Evolutionary conservation across 2,888 invertebrate genomes (phyloP).

Genomic region (Tetragonula carbonaria): DNA sequence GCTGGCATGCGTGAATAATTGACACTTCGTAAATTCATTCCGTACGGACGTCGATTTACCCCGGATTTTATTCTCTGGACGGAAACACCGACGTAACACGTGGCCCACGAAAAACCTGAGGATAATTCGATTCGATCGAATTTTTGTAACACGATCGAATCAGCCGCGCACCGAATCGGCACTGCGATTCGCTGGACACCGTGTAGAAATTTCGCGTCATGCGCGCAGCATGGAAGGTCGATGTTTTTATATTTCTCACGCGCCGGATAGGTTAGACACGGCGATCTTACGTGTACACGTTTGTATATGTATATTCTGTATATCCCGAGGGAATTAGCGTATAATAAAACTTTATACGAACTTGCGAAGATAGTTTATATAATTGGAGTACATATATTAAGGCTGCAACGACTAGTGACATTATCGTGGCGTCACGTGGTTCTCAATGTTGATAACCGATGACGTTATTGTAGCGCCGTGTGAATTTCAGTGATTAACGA

Average conservation of each 20-base stretch:
- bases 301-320: neutral
- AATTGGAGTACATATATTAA: too few relatives aligned
- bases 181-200: conserved; percentile 3
- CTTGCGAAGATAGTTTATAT: too few relatives aligned
- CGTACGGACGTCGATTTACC: conserved; percentile 46
- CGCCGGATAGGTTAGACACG: neutral
- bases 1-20: conserved; percentile 63
- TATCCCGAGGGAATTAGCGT: neutral
- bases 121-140: conserved; percentile 12
- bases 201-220: conserved; percentile 21
- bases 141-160: neutral
- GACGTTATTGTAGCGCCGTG: too few relatives aligned
- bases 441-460: too few relatives aligned
- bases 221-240: conserved; percentile 6
- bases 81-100: neutral
- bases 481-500: too few relatives aligned
- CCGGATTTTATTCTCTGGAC: conserved; percentile 2
- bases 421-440: too few relatives aligned
- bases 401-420: too few relatives aligned
- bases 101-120: neutral
- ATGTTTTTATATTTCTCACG: neutral
- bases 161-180: neutral
- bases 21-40: conserved; percentile 64
- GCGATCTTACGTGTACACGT: neutral
- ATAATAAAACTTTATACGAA: too few relatives aligned